Evolutionary conservation across 2,113 vertebrate genomes (phyloP).

Genomic region (Murina feae): DNA sequence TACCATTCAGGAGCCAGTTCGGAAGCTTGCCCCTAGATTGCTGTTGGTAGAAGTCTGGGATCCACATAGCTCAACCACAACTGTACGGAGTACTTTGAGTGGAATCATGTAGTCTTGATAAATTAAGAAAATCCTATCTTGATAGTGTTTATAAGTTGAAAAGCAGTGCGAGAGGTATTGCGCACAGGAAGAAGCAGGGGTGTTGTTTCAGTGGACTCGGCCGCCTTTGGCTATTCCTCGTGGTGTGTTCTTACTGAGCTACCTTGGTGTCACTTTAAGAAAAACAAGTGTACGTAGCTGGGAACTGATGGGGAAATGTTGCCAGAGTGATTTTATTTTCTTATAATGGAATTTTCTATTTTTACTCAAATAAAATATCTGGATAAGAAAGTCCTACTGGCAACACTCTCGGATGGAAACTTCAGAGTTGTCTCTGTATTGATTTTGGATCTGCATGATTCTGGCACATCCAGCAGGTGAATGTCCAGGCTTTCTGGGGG

Average conservation of each 20-base stretch:
- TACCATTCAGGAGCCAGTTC: not conserved
- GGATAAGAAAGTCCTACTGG: not conserved
- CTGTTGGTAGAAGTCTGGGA: not conserved
- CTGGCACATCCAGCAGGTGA: not conserved
- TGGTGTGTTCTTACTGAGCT: not conserved
- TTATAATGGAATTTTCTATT: slow-evolving; percentile 45
- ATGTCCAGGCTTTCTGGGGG: not conserved
- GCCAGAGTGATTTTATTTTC: slow-evolving; percentile 44
- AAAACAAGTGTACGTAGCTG: not conserved
- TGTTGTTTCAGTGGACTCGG: not conserved
- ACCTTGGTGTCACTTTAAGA: not conserved
- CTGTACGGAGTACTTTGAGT: not conserved
- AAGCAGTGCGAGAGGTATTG: not conserved
- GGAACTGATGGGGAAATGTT: slow-evolving; percentile 1
- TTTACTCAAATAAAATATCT: slow-evolving; percentile 25
- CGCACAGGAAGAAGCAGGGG: not conserved
- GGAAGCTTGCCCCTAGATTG: not conserved
- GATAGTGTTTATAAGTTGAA: not conserved
- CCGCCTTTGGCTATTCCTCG: not conserved
- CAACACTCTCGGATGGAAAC: not conserved
- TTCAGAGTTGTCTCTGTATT: not conserved
- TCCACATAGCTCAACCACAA: not conserved
- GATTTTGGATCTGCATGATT: not conserved
- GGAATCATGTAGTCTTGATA: not conserved
- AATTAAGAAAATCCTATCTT: not conserved